These are phyloP conservation scores for Bufo bufo DNA, from an alignment of 2,113 vertebrate species.

Conservation along the genomic window DNA sequence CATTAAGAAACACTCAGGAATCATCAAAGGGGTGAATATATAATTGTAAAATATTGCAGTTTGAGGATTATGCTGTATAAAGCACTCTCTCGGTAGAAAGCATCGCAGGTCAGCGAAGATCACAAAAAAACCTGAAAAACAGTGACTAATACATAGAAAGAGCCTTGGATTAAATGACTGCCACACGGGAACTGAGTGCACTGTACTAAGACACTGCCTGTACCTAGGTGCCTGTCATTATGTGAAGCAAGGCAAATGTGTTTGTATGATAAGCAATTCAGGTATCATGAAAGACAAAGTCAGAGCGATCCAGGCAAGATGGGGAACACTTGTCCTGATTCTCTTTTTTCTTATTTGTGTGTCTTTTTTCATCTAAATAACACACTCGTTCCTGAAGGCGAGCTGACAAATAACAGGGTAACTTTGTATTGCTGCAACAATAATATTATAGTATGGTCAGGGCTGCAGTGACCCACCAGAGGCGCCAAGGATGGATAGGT, in stretches of 20 bases:
- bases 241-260: conserved; percentile 36
- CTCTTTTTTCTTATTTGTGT: conserved; percentile 2
- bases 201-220: background rate
- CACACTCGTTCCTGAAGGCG: background rate
- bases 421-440: background rate
- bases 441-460: background rate
- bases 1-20: background rate
- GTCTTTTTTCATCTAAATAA: background rate
- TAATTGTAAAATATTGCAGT: conserved; percentile 29
- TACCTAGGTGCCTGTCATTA: conserved; percentile 26
- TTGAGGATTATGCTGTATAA: conserved; percentile 30
- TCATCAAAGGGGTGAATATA: background rate
- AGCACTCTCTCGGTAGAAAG: conserved; percentile 32
- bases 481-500: no score
- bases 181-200: background rate
- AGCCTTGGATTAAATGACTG: conserved; percentile 17
- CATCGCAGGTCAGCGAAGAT: conserved; percentile 7
- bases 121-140: conserved; percentile 37
- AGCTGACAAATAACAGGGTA: background rate
- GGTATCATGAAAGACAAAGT: conserved; percentile 49
- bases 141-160: conserved; percentile 19
- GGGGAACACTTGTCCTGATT: background rate
- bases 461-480: background rate
- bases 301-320: background rate
- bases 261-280: conserved; percentile 43